Percentiles rank a stretch among this genome's conserved stretches.
Evolutionary conservation across 1,140 invertebrate genomes (phyloP).

Genomic region (Rhynchophorus ferrugineus): DNA sequence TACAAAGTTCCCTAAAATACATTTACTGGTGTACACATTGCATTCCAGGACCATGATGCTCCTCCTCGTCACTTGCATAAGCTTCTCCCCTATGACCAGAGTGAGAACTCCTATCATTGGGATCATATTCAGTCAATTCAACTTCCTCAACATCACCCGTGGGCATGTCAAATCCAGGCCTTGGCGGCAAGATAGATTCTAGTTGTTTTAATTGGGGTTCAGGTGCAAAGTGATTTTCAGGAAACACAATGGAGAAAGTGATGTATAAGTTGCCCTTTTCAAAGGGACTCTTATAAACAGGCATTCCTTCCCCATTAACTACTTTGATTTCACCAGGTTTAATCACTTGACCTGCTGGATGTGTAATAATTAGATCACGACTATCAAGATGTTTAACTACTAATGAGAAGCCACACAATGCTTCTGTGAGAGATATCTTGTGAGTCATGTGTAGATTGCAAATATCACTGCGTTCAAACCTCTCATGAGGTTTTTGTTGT

Average conservation of each 20-base stretch:
- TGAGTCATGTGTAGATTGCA: constrained; percentile 70
- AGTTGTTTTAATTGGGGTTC: constrained; percentile 60
- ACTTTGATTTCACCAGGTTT: constrained; percentile 73
- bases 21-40: constrained; percentile 62
- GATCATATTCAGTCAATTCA: constrained; percentile 67
- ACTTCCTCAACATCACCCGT: constrained; percentile 76
- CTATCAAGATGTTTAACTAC: constrained; percentile 80
- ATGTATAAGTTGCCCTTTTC: constrained; percentile 84
- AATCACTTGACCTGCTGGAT: constrained; percentile 65
- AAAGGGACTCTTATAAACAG: constrained; percentile 70
- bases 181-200: constrained; percentile 61
- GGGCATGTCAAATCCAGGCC: constrained; percentile 58
- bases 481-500: constrained; percentile 70
- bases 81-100: constrained; percentile 50
- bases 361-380: constrained; percentile 64
- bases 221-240: constrained; percentile 68
- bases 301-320: constrained; percentile 86
- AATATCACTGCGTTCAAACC: constrained; percentile 67
- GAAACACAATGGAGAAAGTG: constrained; percentile 79
- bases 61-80: constrained; percentile 61
- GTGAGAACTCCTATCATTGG: constrained; percentile 41
- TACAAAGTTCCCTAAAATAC: constrained; percentile 20
- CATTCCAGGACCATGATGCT: constrained; percentile 51
- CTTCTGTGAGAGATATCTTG: constrained; percentile 73
- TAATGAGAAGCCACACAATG: constrained; percentile 82